Evolutionary conservation across 2,888 invertebrate species (phyloP), one percentile per base, ranked within the genome.

Genomic region (Acanthococcus lagerstroemiae): DNA sequence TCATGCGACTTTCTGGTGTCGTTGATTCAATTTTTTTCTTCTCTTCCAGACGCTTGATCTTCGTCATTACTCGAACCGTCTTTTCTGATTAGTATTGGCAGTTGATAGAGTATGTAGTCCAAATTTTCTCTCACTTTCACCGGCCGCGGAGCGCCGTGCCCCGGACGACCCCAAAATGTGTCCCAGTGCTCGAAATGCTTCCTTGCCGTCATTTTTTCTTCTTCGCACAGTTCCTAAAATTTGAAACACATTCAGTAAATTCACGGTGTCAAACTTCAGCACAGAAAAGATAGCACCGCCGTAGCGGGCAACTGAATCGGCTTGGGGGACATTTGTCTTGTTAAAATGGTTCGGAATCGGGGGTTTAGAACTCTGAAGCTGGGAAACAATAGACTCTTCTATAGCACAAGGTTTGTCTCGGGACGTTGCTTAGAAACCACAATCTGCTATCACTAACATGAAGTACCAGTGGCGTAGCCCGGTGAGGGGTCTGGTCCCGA

Each of bases 161-260:
- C 90, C 0, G 89, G 89, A 55, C 86, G 81, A 25, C 90, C 89
- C 90, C 90, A 90, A 71, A 87, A 80, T 9, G 83, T 81, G 56
- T 84, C 83, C 84, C 88, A 88, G 1, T 88, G 87, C 70, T 82
- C 82, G 75, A 88, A 87, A 74, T 90, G 90, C 69, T 80, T 80
- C 58, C 80, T 80, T 67, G 83, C 83, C 71, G 82, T 82, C 74
- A 85, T 85, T 30, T 82, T 80, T 45, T 88, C 88, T 68, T 80
- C 77, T 9, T 77, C 78, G 45, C 81, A 81, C 66, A 79, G 79
- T 73, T 82, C 82, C 86, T 86, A 73, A 24, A 76, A 74, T 66
- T 26, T 15, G 45, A 45, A 55, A 56, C 3, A n/a, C 19, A 1
- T 27, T 57, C 27, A 17, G 12, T 45, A 9, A 25, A 24, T 26